Evolutionary conservation across 2,797 vertebrate genomes (phyloP).

Genomic region (Melopsittacus undulatus): DNA sequence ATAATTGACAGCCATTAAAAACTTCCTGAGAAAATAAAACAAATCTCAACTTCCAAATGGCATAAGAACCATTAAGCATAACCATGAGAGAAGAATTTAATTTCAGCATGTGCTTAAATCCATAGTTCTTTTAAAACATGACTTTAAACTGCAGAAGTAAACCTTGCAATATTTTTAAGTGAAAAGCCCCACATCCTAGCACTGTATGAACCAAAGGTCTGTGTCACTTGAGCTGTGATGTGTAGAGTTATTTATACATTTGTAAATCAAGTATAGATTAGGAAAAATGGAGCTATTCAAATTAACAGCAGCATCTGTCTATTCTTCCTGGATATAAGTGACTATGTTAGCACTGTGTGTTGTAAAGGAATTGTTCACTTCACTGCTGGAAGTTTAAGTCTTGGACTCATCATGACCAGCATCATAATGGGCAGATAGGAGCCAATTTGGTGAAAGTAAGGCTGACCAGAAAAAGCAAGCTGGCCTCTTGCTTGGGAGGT

Average conservation of each 20-base stretch:
- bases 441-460: not conserved
- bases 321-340: not conserved
- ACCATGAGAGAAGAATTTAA: not conserved
- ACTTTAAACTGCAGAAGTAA: not conserved
- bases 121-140: not conserved
- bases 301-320: not conserved
- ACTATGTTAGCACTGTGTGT: not conserved
- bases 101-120: not conserved
- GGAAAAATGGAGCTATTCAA: not conserved
- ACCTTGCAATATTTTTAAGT: not conserved
- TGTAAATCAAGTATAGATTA: not conserved
- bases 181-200: not conserved
- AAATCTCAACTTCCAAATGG: not conserved
- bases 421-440: not conserved
- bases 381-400: not conserved
- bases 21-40: not conserved
- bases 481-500: not conserved
- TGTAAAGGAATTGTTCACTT: not conserved
- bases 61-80: not conserved
- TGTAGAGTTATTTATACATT: not conserved
- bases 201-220: not conserved
- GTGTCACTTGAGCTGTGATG: not conserved
- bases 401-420: not conserved
- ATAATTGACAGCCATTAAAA: not conserved
- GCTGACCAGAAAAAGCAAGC: not conserved